Evolutionary conservation across 1,140 invertebrate species (phyloP).

Genomic region (Subanguina moxae): DNA sequence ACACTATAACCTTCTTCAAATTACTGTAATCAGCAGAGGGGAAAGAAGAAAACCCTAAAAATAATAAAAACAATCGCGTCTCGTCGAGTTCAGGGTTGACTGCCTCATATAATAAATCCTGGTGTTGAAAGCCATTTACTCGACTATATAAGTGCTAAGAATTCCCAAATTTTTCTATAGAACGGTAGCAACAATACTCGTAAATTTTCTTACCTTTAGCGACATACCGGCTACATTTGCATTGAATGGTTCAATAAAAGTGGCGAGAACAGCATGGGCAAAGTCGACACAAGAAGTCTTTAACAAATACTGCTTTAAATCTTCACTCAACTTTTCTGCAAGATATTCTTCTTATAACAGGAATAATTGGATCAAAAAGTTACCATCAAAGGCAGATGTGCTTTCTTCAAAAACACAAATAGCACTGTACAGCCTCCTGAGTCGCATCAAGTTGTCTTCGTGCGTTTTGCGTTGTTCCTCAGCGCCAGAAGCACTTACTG

Average conservation of each 20-base stretch:
- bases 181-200: no score
- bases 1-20: no score
- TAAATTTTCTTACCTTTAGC: background rate
- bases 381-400: conserved; percentile 17
- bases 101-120: no score
- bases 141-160: no score
- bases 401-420: conserved; percentile 41
- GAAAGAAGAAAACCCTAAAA: no score
- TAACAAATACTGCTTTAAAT: conserved; percentile 29
- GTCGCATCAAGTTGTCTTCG: conserved; percentile 20
- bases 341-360: background rate
- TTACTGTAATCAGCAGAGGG: no score
- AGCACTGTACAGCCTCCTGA: conserved; percentile 15
- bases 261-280: conserved; percentile 20
- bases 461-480: conserved; percentile 17
- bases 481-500: conserved; percentile 2
- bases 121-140: no score
- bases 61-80: no score
- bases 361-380: conserved; percentile 7
- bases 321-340: conserved; percentile 29
- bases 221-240: conserved; percentile 10
- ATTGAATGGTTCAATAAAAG: conserved; percentile 15
- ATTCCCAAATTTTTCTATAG: no score
- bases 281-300: conserved; percentile 28
- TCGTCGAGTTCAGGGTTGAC: no score